Percentiles rank a stretch among this genome's conserved stretches.
Evolutionary conservation across 2,888 invertebrate genomes (phyloP).

Genomic region (Cataglyphis altisquamis): DNA sequence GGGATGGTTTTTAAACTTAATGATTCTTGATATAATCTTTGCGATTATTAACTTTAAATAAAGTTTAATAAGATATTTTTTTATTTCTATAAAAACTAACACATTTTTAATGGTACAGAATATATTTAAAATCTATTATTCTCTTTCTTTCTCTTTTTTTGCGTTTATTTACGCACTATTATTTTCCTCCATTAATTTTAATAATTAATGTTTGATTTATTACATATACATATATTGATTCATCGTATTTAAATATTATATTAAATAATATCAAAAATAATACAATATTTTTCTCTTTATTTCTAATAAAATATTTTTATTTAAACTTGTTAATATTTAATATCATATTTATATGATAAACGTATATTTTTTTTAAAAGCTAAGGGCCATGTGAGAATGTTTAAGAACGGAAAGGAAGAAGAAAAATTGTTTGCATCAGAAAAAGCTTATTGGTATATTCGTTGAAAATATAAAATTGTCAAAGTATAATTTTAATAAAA

Average conservation of each 20-base stretch:
- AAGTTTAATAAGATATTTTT: not conserved
- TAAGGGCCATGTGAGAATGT: not conserved
- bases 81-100: not conserved
- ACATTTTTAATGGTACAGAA: not conserved
- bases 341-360: not conserved
- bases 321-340: not conserved
- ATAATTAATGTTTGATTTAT: constrained; percentile 2
- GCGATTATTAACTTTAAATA: not conserved
- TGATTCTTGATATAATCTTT: not conserved
- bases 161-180: not conserved
- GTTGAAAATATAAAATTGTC: not conserved
- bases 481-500: not conserved
- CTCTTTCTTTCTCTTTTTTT: too few relatives aligned
- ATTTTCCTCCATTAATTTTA: not conserved
- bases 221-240: not conserved
- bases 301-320: not conserved
- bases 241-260: not conserved
- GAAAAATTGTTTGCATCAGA: not conserved
- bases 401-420: not conserved
- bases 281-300: not conserved
- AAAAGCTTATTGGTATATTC: not conserved
- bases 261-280: not conserved
- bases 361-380: not conserved
- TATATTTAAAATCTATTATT: not conserved
- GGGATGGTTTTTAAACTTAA: not conserved